These are phyloP conservation scores for Drosophila longiperda DNA, from an alignment of 2,888 invertebrate species.

Conservation along the genomic window DNA sequence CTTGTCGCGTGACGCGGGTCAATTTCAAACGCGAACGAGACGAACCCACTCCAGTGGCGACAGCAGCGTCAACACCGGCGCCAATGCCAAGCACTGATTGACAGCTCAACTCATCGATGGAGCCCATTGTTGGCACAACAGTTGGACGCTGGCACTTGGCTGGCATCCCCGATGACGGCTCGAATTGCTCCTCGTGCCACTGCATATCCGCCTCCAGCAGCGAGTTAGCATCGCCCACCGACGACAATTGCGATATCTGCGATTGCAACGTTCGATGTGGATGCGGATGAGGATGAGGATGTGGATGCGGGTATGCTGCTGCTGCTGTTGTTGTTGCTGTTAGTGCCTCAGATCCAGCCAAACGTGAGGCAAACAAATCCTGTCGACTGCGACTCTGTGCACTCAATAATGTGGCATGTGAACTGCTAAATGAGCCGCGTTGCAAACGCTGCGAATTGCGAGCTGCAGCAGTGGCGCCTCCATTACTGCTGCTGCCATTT, in stretches of 20 bases:
- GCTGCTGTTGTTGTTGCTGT: background rate
- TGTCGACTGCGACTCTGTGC: slow-evolving; percentile 78
- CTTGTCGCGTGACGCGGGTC: slow-evolving; percentile 73
- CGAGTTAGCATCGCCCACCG: slow-evolving; percentile 83
- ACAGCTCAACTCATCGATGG: slow-evolving; percentile 72
- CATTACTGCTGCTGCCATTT: slow-evolving; percentile 59
- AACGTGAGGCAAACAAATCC: slow-evolving; percentile 73
- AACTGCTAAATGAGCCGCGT: slow-evolving; percentile 79
- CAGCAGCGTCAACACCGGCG: slow-evolving; percentile 4
- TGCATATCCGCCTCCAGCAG: slow-evolving; percentile 79
- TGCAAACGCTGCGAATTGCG: slow-evolving; percentile 77
- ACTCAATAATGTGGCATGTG: slow-evolving; percentile 80
- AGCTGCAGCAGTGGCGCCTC: slow-evolving; percentile 25
- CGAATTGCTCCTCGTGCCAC: slow-evolving; percentile 62
- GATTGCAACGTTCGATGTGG: slow-evolving; percentile 79
- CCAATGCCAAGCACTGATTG: slow-evolving; percentile 38
- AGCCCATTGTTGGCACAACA: slow-evolving; percentile 50
- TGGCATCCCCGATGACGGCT: slow-evolving; percentile 39
- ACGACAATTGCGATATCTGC: slow-evolving; percentile 83
- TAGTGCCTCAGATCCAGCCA: background rate
- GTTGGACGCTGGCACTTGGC: slow-evolving; percentile 28
- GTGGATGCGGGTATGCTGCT: background rate
- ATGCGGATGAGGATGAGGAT: slow-evolving; percentile 43
- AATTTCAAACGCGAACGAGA: slow-evolving; percentile 69
- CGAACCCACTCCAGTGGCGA: slow-evolving; percentile 18